Conservation (phyloP, 2,113 vertebrate genomes). For the Suricata suricatta region DNA sequence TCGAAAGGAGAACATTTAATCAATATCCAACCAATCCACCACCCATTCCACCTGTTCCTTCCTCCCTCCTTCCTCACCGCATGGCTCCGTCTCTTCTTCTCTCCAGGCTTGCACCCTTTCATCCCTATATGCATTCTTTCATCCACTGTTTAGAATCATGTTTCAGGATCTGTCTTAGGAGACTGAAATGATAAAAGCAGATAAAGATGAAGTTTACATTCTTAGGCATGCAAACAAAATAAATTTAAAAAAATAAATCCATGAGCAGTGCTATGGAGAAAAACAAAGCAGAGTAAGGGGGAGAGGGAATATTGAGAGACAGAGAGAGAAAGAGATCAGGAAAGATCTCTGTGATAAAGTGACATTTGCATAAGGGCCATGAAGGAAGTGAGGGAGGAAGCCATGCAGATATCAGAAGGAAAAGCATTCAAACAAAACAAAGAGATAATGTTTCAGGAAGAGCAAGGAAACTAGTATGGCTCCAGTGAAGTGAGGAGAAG, state of each 20-base stretch:
- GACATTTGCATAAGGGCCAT: neutral
- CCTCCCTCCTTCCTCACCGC: neutral
- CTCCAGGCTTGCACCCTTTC: neutral
- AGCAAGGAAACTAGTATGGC: neutral
- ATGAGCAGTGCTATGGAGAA: neutral
- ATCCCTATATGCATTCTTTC: neutral
- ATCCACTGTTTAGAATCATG: neutral
- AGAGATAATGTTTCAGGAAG: neutral
- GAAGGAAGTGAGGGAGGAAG: neutral
- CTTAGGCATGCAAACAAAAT: neutral
- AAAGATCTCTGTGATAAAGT: neutral
- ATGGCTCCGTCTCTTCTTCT: too few species aligned
- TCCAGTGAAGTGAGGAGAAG: neutral
- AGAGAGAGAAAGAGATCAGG: neutral
- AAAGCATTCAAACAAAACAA: neutral
- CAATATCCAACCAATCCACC: too few species aligned
- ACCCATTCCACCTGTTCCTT: too few species aligned
- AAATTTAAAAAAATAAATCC: neutral
- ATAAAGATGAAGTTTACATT: neutral
- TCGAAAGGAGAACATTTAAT: neutral
- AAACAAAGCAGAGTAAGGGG: neutral
- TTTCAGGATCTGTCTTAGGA: neutral
- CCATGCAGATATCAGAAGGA: neutral
- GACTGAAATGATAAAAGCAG: neutral
- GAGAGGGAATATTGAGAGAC: neutral